These are phyloP conservation scores for Tetragonula carbonaria DNA, from an alignment of 2,888 invertebrate species.

Conservation along the genomic window DNA sequence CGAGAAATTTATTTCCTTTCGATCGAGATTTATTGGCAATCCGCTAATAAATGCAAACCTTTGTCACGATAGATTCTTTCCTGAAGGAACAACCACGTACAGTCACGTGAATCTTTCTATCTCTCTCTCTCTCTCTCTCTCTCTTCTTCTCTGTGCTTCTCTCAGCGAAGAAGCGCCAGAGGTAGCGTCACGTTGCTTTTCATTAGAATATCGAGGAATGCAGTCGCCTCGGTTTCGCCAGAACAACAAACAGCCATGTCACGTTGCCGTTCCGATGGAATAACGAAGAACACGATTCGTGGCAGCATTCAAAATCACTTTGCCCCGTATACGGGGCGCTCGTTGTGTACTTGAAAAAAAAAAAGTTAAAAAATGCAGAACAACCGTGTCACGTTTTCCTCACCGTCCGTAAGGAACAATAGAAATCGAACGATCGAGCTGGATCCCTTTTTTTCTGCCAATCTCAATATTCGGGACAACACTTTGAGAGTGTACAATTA, in stretches of 20 bases:
- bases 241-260: slow-evolving; percentile 46
- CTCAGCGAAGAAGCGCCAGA: background rate
- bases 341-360: background rate
- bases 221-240: slow-evolving; percentile 46
- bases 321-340: background rate
- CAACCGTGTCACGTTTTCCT: slow-evolving; percentile 25
- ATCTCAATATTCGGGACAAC: slow-evolving; percentile 1
- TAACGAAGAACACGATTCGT: slow-evolving; percentile 55
- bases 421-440: background rate
- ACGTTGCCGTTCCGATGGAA: slow-evolving; percentile 30
- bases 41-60: background rate
- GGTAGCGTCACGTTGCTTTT: slow-evolving; percentile 45
- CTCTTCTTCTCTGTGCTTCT: too few species aligned
- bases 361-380: background rate
- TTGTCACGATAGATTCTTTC: background rate
- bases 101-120: background rate
- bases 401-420: too few species aligned
- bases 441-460: background rate
- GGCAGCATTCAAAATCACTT: slow-evolving; percentile 37
- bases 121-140: too few species aligned
- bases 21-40: background rate
- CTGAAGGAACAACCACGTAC: background rate
- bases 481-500: background rate
- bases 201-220: slow-evolving; percentile 57
- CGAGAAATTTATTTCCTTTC: background rate